Percentiles rank a stretch among this genome's conserved stretches.
These are phyloP conservation scores for Mustela lutreola DNA, from an alignment of 2,113 vertebrate genomes.

Conservation along the genomic window DNA sequence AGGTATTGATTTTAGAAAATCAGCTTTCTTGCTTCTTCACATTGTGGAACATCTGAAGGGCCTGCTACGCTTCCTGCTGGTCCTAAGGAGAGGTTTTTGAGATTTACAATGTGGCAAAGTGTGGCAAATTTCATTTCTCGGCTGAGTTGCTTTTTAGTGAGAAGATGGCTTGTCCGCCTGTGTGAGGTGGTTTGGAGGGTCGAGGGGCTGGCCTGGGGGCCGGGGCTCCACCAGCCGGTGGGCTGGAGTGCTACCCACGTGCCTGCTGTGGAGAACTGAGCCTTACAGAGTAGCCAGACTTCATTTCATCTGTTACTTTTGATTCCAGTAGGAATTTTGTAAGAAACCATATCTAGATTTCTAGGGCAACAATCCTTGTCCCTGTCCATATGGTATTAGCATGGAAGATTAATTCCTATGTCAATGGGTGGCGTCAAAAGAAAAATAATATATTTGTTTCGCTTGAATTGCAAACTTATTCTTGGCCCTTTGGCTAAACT, in stretches of 20 bases:
- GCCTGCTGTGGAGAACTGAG: not conserved
- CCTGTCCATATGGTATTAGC: not conserved
- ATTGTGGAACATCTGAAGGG: not conserved
- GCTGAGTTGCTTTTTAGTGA: not conserved
- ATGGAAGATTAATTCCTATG: not conserved
- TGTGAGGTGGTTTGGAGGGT: not conserved
- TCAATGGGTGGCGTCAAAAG: not conserved
- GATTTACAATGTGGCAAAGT: not conserved
- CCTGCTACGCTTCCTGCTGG: not conserved
- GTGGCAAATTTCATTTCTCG: not conserved
- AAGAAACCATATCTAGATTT: not conserved
- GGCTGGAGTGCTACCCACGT: rapidly evolving
- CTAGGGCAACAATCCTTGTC: not conserved
- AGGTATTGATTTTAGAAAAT: slow-evolving; percentile 54
- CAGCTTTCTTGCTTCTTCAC: slow-evolving; percentile 45
- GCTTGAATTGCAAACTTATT: not conserved
- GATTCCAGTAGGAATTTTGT: not conserved
- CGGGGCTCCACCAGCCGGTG: rapidly evolving
- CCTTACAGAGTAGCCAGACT: not conserved
- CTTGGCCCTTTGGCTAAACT: not conserved
- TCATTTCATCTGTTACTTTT: not conserved
- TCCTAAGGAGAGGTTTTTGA: not conserved
- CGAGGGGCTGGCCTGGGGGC: not conserved
- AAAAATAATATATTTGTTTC: not conserved
- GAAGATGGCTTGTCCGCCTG: not conserved